Conservation (phyloP, 2,797 vertebrate genomes). For the Gymnoscopelus microlampas region DNA sequence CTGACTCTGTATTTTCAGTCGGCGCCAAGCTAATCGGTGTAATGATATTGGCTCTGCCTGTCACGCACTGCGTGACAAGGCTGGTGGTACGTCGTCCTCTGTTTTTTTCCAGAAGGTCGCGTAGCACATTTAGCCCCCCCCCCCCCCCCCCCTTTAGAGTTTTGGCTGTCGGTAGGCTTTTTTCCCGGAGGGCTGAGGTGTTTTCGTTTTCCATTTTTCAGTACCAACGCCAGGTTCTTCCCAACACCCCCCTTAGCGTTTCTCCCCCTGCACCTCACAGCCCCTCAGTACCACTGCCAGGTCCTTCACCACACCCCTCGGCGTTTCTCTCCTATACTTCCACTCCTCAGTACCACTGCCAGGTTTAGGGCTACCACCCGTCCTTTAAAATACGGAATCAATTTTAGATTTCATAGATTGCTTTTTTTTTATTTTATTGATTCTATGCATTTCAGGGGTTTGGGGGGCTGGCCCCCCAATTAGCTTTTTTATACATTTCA, state of each 20-base stretch:
- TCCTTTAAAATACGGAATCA: no score
- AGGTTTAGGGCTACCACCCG: no score
- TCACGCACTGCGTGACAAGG: constrained; percentile 16
- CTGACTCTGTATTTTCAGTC: constrained; percentile 55
- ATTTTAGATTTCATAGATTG: no score
- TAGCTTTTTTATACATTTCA: no score
- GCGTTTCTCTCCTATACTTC: neutral
- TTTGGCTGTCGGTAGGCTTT: constrained; percentile 20
- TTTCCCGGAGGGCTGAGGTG: constrained; percentile 36
- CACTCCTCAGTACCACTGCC: no score
- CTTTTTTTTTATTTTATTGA: no score
- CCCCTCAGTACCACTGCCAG: constrained; percentile 6
- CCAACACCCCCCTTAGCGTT: neutral
- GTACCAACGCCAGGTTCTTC: neutral
- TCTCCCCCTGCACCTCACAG: no score
- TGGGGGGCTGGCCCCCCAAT: no score
- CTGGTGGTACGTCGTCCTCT: constrained; percentile 9
- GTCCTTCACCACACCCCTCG: neutral
- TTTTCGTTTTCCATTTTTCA: neutral
- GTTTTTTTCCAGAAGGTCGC: constrained; percentile 51
- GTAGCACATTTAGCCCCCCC: neutral
- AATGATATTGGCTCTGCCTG: constrained; percentile 54
- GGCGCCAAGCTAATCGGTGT: constrained; percentile 50
- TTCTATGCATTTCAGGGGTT: no score
- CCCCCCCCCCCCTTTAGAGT: neutral